Conservation (phyloP, 2,113 vertebrate species). For the Ia io region DNA sequence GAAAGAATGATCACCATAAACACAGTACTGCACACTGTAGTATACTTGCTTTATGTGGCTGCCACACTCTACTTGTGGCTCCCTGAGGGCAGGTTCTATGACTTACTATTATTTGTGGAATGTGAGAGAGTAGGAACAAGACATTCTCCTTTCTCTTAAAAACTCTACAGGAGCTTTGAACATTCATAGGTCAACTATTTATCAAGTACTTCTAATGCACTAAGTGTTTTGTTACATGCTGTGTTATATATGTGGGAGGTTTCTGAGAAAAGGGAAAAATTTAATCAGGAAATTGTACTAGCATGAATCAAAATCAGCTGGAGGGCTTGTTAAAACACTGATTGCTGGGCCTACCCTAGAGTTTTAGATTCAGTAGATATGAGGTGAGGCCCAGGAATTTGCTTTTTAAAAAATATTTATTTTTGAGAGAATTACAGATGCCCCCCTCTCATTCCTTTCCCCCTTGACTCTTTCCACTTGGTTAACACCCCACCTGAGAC, state of each 20-base stretch:
- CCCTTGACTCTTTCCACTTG: no score
- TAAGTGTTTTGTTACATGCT: background rate
- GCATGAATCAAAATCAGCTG: background rate
- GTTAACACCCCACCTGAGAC: no score
- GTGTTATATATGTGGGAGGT: background rate
- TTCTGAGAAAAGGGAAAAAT: background rate
- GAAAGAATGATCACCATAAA: background rate
- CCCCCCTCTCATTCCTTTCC: no score
- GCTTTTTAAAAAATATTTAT: background rate
- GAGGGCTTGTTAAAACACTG: background rate
- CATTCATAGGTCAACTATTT: background rate
- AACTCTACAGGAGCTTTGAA: background rate
- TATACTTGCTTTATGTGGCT: background rate
- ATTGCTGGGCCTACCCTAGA: background rate
- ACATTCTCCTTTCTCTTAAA: background rate
- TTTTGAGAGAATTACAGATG: no score
- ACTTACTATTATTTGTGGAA: background rate
- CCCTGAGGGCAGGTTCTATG: background rate
- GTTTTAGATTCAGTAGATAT: background rate
- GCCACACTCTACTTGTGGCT: background rate
- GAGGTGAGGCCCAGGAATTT: background rate
- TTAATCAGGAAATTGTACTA: background rate
- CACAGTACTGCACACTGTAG: background rate
- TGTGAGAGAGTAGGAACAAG: background rate
- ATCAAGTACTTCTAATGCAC: background rate